These are phyloP conservation scores for Cynaeus angustus DNA, from an alignment of 2,888 invertebrate species.

Conservation along the genomic window DNA sequence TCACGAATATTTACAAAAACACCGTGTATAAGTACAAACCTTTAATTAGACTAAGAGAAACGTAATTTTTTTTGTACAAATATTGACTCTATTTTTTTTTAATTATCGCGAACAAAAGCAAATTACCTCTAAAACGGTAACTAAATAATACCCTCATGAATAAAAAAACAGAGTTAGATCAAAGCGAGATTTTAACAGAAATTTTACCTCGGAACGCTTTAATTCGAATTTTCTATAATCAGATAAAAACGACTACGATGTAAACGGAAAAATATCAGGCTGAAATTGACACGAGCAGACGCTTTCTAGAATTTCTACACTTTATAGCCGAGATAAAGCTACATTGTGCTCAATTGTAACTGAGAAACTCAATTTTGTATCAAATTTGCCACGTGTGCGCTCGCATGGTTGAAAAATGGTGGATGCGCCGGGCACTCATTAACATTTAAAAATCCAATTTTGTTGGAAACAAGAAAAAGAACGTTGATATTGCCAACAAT, in stretches of 20 bases:
- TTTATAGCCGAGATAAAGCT: constrained; percentile 36
- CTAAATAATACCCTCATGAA: constrained; percentile 34
- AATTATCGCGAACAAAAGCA: background rate
- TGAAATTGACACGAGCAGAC: constrained; percentile 28
- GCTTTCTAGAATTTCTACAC: constrained; percentile 17
- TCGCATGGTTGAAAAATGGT: constrained; percentile 7
- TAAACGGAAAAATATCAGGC: constrained; percentile 15
- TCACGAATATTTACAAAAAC: background rate
- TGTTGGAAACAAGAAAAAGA: background rate
- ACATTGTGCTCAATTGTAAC: constrained; percentile 26
- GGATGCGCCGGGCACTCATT: constrained; percentile 35
- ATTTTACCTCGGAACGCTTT: constrained; percentile 9
- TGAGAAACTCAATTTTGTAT: constrained; percentile 30
- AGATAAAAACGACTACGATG: background rate
- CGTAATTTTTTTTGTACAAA: constrained; percentile 11
- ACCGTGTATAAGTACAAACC: constrained; percentile 2
- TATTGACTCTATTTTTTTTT: constrained; percentile 8
- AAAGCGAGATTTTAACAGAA: background rate
- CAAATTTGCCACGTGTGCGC: constrained; percentile 19
- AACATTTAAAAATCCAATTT: constrained; percentile 29
- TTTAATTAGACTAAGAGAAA: constrained; percentile 10
- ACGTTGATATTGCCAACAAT: constrained; percentile 1
- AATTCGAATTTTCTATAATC: background rate
- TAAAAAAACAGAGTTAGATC: constrained; percentile 15
- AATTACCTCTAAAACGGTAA: constrained; percentile 8